A percentile compares a stretch with the other conserved stretches of the same genome.
Evolutionary conservation across 2,113 vertebrate species (phyloP).

Genomic region (Archilochus colubris): DNA sequence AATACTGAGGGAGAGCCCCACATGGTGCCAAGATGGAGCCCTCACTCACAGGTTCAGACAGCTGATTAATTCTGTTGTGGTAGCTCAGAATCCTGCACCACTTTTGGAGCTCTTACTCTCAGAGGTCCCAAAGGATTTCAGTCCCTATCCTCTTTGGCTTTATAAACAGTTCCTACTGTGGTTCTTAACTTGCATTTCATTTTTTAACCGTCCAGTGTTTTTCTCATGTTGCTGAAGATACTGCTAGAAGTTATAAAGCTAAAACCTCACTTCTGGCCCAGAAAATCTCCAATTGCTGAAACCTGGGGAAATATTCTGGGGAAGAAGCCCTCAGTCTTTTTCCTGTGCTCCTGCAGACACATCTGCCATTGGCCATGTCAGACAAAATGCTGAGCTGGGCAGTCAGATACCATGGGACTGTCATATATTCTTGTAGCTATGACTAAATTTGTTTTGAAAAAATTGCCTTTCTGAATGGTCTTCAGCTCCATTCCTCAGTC

Average conservation of each 20-base stretch:
- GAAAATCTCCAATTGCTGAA: background rate
- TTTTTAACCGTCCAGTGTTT: background rate
- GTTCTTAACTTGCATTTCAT: background rate
- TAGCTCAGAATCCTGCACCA: background rate
- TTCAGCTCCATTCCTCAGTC: background rate
- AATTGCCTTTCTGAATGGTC: background rate
- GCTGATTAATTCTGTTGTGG: background rate
- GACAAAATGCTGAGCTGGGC: background rate
- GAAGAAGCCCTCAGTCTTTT: background rate
- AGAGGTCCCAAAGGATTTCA: background rate
- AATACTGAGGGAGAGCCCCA: accelerated
- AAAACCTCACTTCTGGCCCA: background rate
- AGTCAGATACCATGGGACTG: background rate
- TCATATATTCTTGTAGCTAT: background rate
- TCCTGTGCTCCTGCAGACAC: background rate
- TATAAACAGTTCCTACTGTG: background rate
- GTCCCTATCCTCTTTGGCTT: accelerated
- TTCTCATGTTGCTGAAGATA: background rate
- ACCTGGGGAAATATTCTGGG: background rate
- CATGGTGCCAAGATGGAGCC: background rate
- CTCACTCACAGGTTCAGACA: background rate
- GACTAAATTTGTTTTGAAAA: background rate
- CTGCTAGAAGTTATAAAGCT: background rate
- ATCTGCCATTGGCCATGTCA: background rate
- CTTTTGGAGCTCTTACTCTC: background rate